A percentile compares a stretch with the other conserved stretches of the same genome.
Conservation (phyloP, 2,888 invertebrate genomes). For the Phyllotreta cruciferae region DNA sequence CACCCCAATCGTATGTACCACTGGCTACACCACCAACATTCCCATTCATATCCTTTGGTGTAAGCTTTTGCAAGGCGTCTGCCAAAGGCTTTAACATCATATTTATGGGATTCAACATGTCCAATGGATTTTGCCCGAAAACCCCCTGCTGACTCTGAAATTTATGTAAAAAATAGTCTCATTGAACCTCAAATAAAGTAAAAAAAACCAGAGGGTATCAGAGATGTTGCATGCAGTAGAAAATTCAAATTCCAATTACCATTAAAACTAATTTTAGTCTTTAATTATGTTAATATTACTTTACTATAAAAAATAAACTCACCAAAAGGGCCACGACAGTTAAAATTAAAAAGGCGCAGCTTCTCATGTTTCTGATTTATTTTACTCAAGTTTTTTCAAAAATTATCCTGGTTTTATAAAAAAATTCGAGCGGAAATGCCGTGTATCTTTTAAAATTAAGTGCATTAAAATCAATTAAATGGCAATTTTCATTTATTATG, state of each 20-base stretch:
- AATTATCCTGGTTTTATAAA: background rate
- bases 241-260: no score
- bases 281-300: no score
- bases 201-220: no score
- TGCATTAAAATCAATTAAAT: background rate
- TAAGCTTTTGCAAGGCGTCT: background rate
- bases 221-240: no score
- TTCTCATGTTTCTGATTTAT: background rate
- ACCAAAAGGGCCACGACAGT: no score
- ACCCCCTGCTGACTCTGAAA: background rate
- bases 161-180: no score
- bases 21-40: background rate
- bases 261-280: no score
- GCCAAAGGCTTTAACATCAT: background rate
- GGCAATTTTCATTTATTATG: conserved; percentile 10
- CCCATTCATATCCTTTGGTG: background rate
- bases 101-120: conserved; percentile 1
- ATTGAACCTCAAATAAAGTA: no score
- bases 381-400: background rate
- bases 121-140: background rate
- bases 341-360: no score
- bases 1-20: background rate
- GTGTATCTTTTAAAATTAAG: conserved; percentile 1
- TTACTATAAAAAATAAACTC: no score
- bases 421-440: background rate